Evolutionary conservation across 92 coral and sea anemone genomes (phyloP), one percentile per base, ranked within the genome.

Genomic region (Pocillopora grandis): DNA sequence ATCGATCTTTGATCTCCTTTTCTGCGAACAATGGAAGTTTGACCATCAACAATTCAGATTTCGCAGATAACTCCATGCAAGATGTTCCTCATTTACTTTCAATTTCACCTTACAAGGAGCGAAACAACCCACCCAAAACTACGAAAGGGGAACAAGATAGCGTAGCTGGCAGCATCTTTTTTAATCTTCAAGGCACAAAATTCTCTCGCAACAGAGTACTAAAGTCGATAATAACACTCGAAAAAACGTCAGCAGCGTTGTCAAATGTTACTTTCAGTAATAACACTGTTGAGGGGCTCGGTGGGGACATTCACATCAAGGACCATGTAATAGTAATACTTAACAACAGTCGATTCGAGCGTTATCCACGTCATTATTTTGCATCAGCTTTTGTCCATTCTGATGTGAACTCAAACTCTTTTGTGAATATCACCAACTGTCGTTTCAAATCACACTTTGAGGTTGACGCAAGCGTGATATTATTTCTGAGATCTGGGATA

Each of bases 311-410:
- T 33, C 9, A 15, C 14, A 70, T 70, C 10, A 16, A 55, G 21
- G 42, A 70, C 8, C 36, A 70, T 23, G 27, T 23, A 23, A 23
- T 21, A 2, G 56, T 70, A 5, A 33, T n/a, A 35, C 57, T 70
- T 55, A 49, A 8, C 56, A 37, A 17, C 56, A 33, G 56, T 37
- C 75, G n/a, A 37, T 70, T 70, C 33, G 42, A 49, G 42, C 75
- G 72, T 27, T 67, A 37, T 31, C 3, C 31, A 5, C 52, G 11
- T 11, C 13, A 42, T 70, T 36, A 70, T 35, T 70, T 15, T 42
- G 57, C 13, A 17, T 70, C 75, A 7, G 75, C 75, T 55, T 70
- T 69, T 70, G 57, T 70, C 42, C 37, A 70, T 37, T 70, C 75
- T 16, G 56, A 27, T 14, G 57, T 70, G 10, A 21, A 70, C 17